Evolutionary conservation across 2,888 invertebrate species (phyloP), one percentile per base, ranked within the genome.

Genomic region (Metacarcinus magister): DNA sequence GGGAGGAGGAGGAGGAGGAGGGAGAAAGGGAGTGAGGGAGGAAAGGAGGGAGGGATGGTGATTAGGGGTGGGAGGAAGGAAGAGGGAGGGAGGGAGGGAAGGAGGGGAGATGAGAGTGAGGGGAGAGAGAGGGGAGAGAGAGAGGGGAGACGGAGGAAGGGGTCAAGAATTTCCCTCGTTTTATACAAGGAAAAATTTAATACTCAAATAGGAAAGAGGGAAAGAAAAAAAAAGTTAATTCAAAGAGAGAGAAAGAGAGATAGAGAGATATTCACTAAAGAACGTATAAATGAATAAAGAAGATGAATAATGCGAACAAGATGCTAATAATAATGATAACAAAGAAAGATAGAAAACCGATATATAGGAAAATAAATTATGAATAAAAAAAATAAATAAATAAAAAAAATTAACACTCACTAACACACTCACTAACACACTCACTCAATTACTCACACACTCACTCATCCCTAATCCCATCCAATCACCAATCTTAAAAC

Each of bases 61-160:
- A 23, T 0, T 32, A 7, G 32, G 4, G 44, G 43, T 2, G 23
- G n/a, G n/a, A 19, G 43, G 10, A 10, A 43, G 75, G 4, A n/a
- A 28, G 93, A 44, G 23, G 43, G 93, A 19, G 93, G 3, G 75
- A 43, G 39, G 54, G 3, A 75, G 43, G 44, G 8, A 75, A 43
- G 5, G 7, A 19, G 23, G 43, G 39, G 75, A n/a, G 39, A 43
- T 43, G 7, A 23, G 44, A 1, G 44, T 0, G 16, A 2, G 19
- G 92, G 5, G 54, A 4, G 28, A 13, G 23, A 8, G 48, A 28
- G 19, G 67, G 19, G 19, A 13, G 19, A 67, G 43, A 44, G 91
- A 91, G 91, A 32, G 91, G 16, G 92, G n/a, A 93, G 19, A 23
- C n/a, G n/a, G 23, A 92, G 91, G 91, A 16, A 91, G 23, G 46